Evolutionary conservation across 2,113 vertebrate species (phyloP).

Genomic region (Anarrhichthys ocellatus): DNA sequence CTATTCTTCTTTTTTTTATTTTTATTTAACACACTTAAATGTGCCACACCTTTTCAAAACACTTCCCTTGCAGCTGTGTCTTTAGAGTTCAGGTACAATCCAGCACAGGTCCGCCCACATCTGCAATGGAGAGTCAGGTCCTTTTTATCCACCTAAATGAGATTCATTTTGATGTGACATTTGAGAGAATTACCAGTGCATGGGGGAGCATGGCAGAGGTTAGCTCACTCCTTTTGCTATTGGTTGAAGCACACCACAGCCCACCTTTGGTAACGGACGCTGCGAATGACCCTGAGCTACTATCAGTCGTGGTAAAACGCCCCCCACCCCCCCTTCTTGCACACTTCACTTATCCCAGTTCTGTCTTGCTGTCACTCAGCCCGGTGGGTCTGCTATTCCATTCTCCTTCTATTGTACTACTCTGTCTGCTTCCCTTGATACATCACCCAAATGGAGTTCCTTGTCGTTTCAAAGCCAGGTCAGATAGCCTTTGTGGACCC

Average conservation of each 20-base stretch:
- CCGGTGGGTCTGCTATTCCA: constrained; percentile 37
- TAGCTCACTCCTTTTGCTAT: constrained; percentile 60
- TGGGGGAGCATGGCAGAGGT: constrained; percentile 65
- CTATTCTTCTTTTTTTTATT: not conserved
- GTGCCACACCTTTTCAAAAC: constrained; percentile 63
- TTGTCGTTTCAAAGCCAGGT: constrained; percentile 68
- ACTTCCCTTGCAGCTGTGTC: constrained; percentile 49
- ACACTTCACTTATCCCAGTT: constrained; percentile 72
- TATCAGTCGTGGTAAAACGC: constrained; percentile 45
- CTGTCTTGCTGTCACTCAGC: constrained; percentile 75
- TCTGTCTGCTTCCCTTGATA: constrained; percentile 62
- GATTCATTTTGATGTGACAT: constrained; percentile 85
- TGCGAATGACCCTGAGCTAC: constrained; percentile 73
- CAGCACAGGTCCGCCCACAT: constrained; percentile 69
- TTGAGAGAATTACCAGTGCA: constrained; percentile 80
- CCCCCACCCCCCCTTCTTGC: not conserved
- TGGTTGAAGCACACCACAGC: constrained; percentile 58
- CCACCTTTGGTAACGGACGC: constrained; percentile 72
- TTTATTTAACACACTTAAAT: constrained; percentile 49
- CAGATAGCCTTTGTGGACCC: constrained; percentile 60
- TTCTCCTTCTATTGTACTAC: constrained; percentile 66
- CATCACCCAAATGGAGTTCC: constrained; percentile 72
- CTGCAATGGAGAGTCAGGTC: constrained; percentile 68
- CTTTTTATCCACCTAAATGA: constrained; percentile 77
- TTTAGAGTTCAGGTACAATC: constrained; percentile 60